Conservation (phyloP, 2,888 invertebrate species). For the Drosophila buzzatii region DNA sequence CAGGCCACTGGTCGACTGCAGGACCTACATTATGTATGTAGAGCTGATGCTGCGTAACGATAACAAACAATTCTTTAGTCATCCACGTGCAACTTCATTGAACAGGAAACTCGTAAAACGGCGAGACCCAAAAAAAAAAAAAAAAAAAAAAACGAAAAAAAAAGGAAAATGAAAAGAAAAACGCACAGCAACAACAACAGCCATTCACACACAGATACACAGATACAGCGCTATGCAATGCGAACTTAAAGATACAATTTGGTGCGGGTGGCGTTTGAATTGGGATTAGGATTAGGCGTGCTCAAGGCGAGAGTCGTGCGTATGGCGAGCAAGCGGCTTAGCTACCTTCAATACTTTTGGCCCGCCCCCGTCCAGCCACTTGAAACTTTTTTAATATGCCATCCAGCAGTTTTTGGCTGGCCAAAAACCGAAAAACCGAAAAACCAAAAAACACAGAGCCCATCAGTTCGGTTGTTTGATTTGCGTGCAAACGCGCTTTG, state of each 20-base stretch:
- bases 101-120: conserved; percentile 76
- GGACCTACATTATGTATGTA: conserved; percentile 52
- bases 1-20: conserved; percentile 12
- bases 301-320: conserved; percentile 35
- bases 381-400: conserved; percentile 57
- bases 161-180: background rate
- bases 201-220: conserved; percentile 6
- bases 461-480: conserved; percentile 43
- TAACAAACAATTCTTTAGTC: conserved; percentile 56
- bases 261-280: conserved; percentile 25
- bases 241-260: conserved; percentile 55
- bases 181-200: conserved; percentile 1
- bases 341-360: conserved; percentile 15
- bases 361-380: conserved; percentile 14
- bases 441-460: background rate
- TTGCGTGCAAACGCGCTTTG: conserved; percentile 49
- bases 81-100: conserved; percentile 73
- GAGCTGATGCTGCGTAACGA: conserved; percentile 58
- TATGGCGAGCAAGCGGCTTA: conserved; percentile 3
- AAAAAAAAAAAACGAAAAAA: background rate
- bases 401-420: conserved; percentile 13
- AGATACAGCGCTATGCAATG: conserved; percentile 12
- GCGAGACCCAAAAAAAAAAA: conserved; percentile 18
- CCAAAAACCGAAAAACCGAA: background rate
- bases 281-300: conserved; percentile 46